A percentile compares a stretch with the other conserved stretches of the same genome.
These are phyloP conservation scores for Nicator chloris DNA, from an alignment of 2,113 vertebrate genomes.

Conservation along the genomic window DNA sequence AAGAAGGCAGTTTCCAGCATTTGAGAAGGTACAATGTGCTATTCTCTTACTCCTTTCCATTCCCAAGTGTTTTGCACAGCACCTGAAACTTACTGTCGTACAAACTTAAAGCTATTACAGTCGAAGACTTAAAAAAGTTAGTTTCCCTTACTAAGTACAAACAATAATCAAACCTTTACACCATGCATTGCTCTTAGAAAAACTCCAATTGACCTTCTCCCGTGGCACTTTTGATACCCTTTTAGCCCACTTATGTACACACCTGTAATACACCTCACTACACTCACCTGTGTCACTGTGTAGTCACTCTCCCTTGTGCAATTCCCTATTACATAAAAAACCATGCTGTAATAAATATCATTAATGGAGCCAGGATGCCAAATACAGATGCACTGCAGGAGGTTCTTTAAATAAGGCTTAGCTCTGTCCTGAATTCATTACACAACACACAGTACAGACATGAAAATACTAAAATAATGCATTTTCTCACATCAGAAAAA, in stretches of 20 bases:
- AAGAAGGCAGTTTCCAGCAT: neutral
- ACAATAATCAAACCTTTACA: neutral
- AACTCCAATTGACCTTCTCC: neutral
- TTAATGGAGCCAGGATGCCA: neutral
- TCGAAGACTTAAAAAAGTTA: neutral
- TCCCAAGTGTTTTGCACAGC: neutral
- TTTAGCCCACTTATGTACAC: neutral
- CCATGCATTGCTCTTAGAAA: neutral
- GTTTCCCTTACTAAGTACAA: neutral
- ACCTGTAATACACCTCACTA: neutral
- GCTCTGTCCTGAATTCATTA: neutral
- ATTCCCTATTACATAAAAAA: neutral
- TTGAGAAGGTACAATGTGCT: neutral
- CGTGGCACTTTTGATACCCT: neutral
- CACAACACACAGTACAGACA: neutral
- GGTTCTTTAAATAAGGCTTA: neutral
- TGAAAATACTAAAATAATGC: neutral
- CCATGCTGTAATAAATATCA: neutral
- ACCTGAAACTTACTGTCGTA: neutral
- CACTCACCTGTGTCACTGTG: rapidly evolving
- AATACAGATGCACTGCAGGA: neutral
- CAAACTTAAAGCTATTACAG: neutral
- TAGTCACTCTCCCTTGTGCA: neutral
- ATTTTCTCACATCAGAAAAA: neutral
- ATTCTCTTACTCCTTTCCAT: neutral